Evolutionary conservation across 2,113 vertebrate species (phyloP).

Genomic region (Pluvianellus socialis): DNA sequence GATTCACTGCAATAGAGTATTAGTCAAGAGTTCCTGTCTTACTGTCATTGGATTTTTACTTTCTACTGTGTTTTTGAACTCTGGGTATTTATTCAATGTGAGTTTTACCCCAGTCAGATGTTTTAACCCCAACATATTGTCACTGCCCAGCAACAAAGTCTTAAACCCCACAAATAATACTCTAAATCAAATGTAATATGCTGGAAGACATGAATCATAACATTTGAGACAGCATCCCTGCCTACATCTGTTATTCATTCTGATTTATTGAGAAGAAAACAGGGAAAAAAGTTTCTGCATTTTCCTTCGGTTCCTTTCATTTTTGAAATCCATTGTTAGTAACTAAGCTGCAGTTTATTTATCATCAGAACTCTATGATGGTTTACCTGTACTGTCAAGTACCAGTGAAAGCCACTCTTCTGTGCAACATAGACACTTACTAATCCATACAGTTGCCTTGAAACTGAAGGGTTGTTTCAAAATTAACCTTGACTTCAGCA

Average conservation of each 20-base stretch:
- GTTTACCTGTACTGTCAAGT: conserved; percentile 18
- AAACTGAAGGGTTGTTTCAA: conserved; percentile 41
- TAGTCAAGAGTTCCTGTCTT: neutral
- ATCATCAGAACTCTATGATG: neutral
- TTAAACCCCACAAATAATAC: neutral
- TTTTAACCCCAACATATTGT: neutral
- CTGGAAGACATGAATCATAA: neutral
- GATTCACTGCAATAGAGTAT: neutral
- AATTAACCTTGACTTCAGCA: conserved; percentile 48
- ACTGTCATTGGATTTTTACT: neutral
- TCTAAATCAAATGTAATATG: neutral
- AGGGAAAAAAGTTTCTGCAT: neutral
- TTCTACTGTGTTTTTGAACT: neutral
- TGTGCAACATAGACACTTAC: conserved; percentile 23
- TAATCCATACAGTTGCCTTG: conserved; percentile 21
- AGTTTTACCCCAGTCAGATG: neutral
- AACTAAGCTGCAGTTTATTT: conserved; percentile 20
- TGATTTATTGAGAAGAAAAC: conserved; percentile 36
- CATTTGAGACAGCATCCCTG: neutral
- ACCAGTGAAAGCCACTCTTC: conserved; percentile 15
- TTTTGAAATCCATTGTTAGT: conserved; percentile 15
- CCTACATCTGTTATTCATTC: neutral
- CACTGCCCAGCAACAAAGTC: neutral
- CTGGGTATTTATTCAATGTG: neutral
- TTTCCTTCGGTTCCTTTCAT: neutral